phyloP scores from a whole-genome alignment of 2,113 vertebrate species.

The Neolamprologus tretocephalus region DNA sequence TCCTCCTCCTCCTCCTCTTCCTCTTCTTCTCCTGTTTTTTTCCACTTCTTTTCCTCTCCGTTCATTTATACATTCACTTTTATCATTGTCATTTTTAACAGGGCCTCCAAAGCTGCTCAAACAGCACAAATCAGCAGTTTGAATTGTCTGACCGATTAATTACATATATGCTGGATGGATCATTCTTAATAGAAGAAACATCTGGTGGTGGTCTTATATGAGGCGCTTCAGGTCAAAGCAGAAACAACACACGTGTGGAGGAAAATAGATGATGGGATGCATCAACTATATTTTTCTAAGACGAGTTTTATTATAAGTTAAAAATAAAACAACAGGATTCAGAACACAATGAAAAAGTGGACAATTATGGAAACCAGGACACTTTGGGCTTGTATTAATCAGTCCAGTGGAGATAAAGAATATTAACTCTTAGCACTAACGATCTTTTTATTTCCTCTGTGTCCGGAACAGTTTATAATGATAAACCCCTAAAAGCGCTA shows the following conservation, averaged over 20 bases:
- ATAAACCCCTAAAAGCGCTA: neutral
- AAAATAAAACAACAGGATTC: neutral
- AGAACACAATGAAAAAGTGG: neutral
- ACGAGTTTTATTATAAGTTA: neutral
- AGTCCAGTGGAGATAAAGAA: neutral
- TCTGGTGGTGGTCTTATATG: neutral
- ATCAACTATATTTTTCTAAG: neutral
- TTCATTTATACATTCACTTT: neutral
- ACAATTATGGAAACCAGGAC: neutral
- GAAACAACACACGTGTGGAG: neutral
- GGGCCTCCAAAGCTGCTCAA: neutral
- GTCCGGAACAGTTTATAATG: neutral
- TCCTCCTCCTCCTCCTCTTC: neutral
- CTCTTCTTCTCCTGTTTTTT: neutral
- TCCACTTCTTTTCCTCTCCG: neutral
- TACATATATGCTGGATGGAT: neutral
- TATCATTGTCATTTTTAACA: neutral
- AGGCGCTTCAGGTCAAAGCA: neutral
- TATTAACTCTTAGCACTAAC: neutral
- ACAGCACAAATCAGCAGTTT: neutral
- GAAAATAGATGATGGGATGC: neutral
- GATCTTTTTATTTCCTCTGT: neutral
- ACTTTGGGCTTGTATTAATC: neutral
- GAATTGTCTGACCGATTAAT: neutral
- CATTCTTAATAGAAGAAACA: neutral